phyloP scores from a whole-genome alignment of 2,888 invertebrate species.

The Sesia apiformis region DNA sequence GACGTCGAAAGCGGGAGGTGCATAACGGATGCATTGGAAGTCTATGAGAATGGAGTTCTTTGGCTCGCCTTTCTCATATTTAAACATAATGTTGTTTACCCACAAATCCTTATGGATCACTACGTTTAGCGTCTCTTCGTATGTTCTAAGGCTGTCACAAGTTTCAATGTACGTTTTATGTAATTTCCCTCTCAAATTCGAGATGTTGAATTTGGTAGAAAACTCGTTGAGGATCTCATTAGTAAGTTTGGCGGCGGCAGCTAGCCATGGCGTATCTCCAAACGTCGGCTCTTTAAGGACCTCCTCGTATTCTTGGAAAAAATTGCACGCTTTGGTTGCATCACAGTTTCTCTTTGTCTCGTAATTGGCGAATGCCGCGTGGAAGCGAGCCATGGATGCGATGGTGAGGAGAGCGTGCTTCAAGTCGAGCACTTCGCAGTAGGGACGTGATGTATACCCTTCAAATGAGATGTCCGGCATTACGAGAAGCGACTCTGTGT shows the following conservation, averaged over 20 bases:
- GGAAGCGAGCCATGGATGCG: conserved; percentile 42
- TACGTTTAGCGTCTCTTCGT: conserved; percentile 38
- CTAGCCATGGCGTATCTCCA: conserved; percentile 36
- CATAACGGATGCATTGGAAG: conserved; percentile 48
- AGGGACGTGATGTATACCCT: conserved; percentile 32
- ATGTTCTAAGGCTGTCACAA: conserved; percentile 30
- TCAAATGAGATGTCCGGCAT: conserved; percentile 43
- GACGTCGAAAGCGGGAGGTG: conserved; percentile 52
- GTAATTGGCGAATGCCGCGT: conserved; percentile 45
- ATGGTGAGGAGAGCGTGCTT: conserved; percentile 28
- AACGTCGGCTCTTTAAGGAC: conserved; percentile 34
- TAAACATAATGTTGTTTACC: conserved; percentile 55
- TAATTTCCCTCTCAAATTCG: conserved; percentile 27
- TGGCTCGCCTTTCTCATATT: conserved; percentile 31
- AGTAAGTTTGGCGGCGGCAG: conserved; percentile 37
- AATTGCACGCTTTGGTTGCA: conserved; percentile 18
- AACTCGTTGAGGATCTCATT: conserved; percentile 32
- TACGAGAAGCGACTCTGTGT: conserved; percentile 38
- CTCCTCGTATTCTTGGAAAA: conserved; percentile 25
- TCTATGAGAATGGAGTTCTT: conserved; percentile 42
- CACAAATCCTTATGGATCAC: conserved; percentile 54
- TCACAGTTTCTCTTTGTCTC: conserved; percentile 24
- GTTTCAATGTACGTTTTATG: conserved; percentile 25
- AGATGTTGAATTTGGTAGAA: conserved; percentile 26
- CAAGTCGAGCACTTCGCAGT: conserved; percentile 26